A percentile compares a stretch with the other conserved stretches of the same genome.
Conservation (phyloP, 2,797 vertebrate species). For the Alauda arvensis region DNA sequence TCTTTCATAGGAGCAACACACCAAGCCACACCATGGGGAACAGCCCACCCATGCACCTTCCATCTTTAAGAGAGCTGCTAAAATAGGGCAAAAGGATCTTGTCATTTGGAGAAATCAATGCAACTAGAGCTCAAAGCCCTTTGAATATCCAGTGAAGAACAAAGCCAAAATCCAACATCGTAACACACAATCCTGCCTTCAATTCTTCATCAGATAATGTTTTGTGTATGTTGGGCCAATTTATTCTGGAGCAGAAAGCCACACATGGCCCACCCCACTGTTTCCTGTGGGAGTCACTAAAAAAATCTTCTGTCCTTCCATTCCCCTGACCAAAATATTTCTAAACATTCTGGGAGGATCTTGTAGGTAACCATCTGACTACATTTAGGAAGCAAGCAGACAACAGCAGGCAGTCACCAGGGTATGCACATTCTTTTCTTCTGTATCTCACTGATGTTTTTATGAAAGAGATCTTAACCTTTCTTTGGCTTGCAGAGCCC, state of each 20-base stretch:
- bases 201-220: slow-evolving; percentile 50
- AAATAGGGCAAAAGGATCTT: background rate
- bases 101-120: background rate
- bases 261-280: background rate
- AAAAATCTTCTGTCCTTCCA: slow-evolving; percentile 16
- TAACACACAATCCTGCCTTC: background rate
- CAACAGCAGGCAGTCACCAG: background rate
- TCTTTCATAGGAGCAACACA: background rate
- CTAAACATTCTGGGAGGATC: background rate
- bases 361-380: background rate
- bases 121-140: background rate
- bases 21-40: background rate
- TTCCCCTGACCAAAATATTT: slow-evolving; percentile 28
- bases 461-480: slow-evolving; percentile 15
- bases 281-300: slow-evolving; percentile 51
- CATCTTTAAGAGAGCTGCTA: background rate
- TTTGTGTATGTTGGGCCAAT: slow-evolving; percentile 24
- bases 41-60: background rate
- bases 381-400: background rate
- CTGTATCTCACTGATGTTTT: background rate
- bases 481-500: slow-evolving; percentile 2
- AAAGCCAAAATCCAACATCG: background rate
- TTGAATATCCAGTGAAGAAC: background rate
- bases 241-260: slow-evolving; percentile 34
- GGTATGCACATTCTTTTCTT: background rate